A percentile compares a stretch with the other conserved stretches of the same genome.
Conservation (phyloP, 2,888 invertebrate genomes). For the Axea sp. region DNA sequence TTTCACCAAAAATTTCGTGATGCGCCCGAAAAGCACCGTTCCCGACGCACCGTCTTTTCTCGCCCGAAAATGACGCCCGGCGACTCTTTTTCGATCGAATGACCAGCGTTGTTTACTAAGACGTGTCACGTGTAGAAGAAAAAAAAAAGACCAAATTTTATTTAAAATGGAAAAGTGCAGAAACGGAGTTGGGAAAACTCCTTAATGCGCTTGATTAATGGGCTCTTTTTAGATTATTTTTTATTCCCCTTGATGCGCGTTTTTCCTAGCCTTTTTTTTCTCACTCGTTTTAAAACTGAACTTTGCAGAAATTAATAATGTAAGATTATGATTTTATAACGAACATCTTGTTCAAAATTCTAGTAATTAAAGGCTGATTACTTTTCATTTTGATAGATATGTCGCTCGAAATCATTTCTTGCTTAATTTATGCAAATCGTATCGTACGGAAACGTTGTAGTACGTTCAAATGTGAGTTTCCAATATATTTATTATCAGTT, state of each 20-base stretch:
- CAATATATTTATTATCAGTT: too few relatives aligned
- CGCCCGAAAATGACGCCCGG: background rate
- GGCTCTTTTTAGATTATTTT: background rate
- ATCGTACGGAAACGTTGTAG: too few relatives aligned
- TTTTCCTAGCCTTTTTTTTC: background rate
- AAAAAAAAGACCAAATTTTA: background rate
- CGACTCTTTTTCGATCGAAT: background rate
- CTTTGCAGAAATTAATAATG: too few relatives aligned
- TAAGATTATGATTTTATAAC: too few relatives aligned
- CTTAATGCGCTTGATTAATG: conserved; percentile 8
- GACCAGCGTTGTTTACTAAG: background rate
- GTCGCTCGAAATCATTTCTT: too few relatives aligned
- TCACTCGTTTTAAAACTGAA: background rate
- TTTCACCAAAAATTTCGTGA: conserved; percentile 50
- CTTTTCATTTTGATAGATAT: too few relatives aligned
- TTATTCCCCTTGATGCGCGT: background rate
- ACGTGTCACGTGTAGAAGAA: conserved; percentile 3
- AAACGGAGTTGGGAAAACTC: conserved; percentile 1
- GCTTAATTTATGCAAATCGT: too few relatives aligned
- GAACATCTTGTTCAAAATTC: too few relatives aligned
- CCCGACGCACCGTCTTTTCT: background rate
- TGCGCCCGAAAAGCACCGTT: conserved; percentile 15
- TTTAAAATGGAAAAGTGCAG: conserved; percentile 18
- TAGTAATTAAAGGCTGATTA: too few relatives aligned
- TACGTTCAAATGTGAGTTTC: too few relatives aligned